Base-by-base conservation (phyloP, 2,888 invertebrate genomes). In the Troides oblongomaculatus region DNA sequence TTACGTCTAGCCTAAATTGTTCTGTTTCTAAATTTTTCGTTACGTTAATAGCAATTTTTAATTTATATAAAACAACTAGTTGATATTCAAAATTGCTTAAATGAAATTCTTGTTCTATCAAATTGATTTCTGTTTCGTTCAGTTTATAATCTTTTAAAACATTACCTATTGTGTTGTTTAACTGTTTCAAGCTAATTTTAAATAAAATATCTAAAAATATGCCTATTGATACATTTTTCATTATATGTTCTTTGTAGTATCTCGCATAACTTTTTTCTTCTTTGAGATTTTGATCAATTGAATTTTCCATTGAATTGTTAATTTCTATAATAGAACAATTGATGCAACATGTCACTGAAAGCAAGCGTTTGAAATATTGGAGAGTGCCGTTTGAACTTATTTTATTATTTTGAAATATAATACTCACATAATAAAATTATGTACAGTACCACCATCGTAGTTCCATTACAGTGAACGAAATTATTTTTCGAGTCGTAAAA, bases 1-100 rank as follows among this genome's bases (percentile, higher is more conserved):
- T 77, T 50, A 85, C 78, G 66, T 81, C 80, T 23, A 84, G 71
- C 79, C 82, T 79, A 53, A 81, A 81, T 62, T 80, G 75, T 25
- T 78, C 77, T 4, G 80, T 77, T 1, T 72, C 65, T 30, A 79
- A 78, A 25, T 77, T 74, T n/a, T 74, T 66, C 14, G 74, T 74
- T 0, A 70, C 68, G 6, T 75, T 70, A 6, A 76, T 71, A 23
- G 80, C 75, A 50, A 70, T 77, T 64, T 76, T 77, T 7, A 83
- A 70, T 72, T 82, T 82, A 4, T 70, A 66, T 53, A 78, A 74
- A 6, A 85, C 57, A 43, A 79, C 73, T 2, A 77, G 70, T 39
- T 79, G 70, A 63, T 78, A 84, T 68, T 78, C 78, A n/a, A 75
- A 71, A 10, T 66, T 63, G 7, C 78, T 74, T 3, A 73, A 70